Evolutionary conservation across 2,888 invertebrate genomes (phyloP), one percentile per base, ranked within the genome.

Genomic region (Serrognathus titanus): DNA sequence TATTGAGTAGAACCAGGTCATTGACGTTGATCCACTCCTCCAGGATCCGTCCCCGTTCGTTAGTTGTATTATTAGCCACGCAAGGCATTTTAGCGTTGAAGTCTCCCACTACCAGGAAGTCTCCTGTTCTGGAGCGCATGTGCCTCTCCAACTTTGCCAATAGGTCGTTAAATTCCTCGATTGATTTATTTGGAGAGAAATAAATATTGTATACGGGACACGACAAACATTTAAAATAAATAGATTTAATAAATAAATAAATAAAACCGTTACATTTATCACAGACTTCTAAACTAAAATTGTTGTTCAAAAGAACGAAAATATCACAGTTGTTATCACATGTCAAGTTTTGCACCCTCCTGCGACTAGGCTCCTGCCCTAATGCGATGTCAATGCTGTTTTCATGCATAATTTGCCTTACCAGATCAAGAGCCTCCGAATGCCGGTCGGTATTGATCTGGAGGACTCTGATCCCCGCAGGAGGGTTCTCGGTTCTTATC

Each of bases 341-440:
- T 7, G 16, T 24, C 8, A 36, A 8, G 35, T 47, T 55, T 36
- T n/a, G 31, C 1, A 41, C 12, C 39, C 48, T 37, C 2, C 51
- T 49, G 31, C 10, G 39, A 38, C 55, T 62, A 7, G 62, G 62
- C 47, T 62, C 58, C 35, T 60, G 60, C 39, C 57, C 55, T 2
- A 59, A 31, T 9, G 57, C 49, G 16, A 59, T 49, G 16, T 54
- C 51, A 11, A 57, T 45, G 13, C 46, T 13, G 11, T 60, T 43
- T 12, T 58, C 58, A 6, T 6, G 8, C 11, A 40, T 24, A 9
- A 36, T 51, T 36, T 55, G 50, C n/a, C 43, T 47, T 10, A 59
- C n/a, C n/a, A 61, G 51, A 35, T 57, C 51, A 24, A 57, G 56
- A 49, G 59, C 55, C n/a, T 13, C 51, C n/a, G 13, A 20, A 5